Evolutionary conservation across 1,140 invertebrate genomes (phyloP).

Genomic region (Aradophagus sp.): DNA sequence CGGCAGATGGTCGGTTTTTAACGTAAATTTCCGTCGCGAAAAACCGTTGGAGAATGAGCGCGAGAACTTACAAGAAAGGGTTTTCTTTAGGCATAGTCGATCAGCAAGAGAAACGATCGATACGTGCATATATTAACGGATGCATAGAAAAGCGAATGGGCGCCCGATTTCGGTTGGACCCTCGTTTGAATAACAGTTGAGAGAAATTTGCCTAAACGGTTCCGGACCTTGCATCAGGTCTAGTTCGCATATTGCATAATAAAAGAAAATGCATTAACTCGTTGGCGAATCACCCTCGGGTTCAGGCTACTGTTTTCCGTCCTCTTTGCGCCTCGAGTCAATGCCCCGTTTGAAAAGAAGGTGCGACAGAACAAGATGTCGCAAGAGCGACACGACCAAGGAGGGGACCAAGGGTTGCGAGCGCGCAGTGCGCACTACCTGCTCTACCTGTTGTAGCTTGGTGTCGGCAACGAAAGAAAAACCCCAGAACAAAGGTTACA

Average conservation of each 20-base stretch:
- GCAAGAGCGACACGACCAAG: conserved; percentile 2
- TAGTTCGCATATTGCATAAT: conserved; percentile 68
- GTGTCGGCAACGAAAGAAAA: conserved; percentile 44
- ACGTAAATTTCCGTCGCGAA: conserved; percentile 45
- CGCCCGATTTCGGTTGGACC: conserved; percentile 65
- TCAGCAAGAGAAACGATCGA: conserved; percentile 69
- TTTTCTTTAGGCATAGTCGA: conserved; percentile 60
- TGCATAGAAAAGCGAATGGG: conserved; percentile 38
- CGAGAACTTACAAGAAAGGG: conserved; percentile 48
- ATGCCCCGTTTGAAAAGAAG: conserved; percentile 24
- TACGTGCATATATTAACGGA: conserved; percentile 69
- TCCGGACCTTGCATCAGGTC: conserved; percentile 63
- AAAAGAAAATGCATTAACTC: conserved; percentile 71
- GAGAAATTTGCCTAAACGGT: conserved; percentile 74
- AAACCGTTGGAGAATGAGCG: conserved; percentile 64
- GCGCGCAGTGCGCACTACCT: conserved; percentile 60
- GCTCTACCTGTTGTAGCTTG: conserved; percentile 68
- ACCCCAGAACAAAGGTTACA: conserved; percentile 50
- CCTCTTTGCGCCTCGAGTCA: conserved; percentile 40
- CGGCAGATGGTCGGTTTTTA: conserved; percentile 27
- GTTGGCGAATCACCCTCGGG: conserved; percentile 40
- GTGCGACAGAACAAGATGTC: neutral
- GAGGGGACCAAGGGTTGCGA: neutral
- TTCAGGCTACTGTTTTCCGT: conserved; percentile 7
- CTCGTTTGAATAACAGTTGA: conserved; percentile 74